These are phyloP conservation scores for Halcyon senegalensis DNA, from an alignment of 2,113 vertebrate genomes.

Conservation along the genomic window DNA sequence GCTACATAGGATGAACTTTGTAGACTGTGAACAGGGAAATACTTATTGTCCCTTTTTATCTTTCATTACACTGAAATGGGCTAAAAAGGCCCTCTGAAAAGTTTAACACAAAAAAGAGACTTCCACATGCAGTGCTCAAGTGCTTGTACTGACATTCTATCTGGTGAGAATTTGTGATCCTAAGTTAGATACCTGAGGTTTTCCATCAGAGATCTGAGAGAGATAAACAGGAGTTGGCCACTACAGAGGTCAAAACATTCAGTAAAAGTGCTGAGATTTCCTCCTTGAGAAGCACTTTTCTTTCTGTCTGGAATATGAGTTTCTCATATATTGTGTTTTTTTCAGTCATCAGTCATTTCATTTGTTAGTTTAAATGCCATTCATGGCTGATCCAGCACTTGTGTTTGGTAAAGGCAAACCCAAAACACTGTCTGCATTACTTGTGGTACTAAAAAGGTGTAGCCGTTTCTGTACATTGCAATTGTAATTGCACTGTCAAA, in stretches of 20 bases:
- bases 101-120: neutral
- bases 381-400: neutral
- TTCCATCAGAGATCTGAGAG: neutral
- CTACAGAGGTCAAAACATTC: neutral
- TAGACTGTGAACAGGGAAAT: neutral
- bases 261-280: neutral
- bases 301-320: neutral
- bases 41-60: neutral
- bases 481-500: neutral
- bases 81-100: neutral
- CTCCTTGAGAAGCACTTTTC: neutral
- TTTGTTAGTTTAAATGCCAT: neutral
- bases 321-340: neutral
- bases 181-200: neutral
- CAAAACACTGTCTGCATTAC: neutral
- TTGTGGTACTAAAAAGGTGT: neutral
- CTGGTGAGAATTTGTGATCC: neutral
- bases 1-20: rapidly evolving
- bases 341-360: neutral
- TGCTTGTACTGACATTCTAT: neutral
- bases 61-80: neutral
- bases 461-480: neutral
- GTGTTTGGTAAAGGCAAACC: neutral
- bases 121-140: neutral
- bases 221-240: neutral